Percentiles rank a stretch among this genome's conserved stretches.
Conservation (phyloP, 2,797 vertebrate genomes). For the Clarias fuscus region DNA sequence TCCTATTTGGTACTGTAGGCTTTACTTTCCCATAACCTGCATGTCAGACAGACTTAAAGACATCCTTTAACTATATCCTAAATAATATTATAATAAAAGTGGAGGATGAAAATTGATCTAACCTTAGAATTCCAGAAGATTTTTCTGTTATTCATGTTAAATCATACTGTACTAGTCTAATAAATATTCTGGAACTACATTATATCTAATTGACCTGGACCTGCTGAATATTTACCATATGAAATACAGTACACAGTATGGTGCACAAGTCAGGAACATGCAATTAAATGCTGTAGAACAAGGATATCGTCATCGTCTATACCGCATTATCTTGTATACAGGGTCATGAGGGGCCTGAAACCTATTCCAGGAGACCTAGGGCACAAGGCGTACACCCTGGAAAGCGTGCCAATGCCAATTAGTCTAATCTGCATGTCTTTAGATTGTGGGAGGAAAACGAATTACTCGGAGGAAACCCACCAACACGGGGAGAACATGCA, state of each 20-base stretch:
- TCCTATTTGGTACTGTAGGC: conserved; percentile 5
- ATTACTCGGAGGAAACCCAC: too few relatives aligned
- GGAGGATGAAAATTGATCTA: not conserved
- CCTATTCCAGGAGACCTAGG: too few relatives aligned
- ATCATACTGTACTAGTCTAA: not conserved
- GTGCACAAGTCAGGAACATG: too few relatives aligned
- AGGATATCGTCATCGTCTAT: too few relatives aligned
- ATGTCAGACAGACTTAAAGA: not conserved
- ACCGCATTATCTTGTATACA: too few relatives aligned
- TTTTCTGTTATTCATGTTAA: not conserved
- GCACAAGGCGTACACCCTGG: too few relatives aligned
- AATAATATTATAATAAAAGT: not conserved
- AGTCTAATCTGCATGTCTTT: too few relatives aligned
- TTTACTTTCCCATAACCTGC: not conserved
- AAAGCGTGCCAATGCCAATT: too few relatives aligned
- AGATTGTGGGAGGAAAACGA: too few relatives aligned
- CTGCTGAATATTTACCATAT: not conserved
- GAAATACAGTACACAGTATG: not conserved
- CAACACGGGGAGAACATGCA: too few relatives aligned
- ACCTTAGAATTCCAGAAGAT: not conserved
- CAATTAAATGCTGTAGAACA: too few relatives aligned
- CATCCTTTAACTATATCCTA: not conserved
- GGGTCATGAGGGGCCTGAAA: too few relatives aligned
- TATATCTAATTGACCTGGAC: not conserved
- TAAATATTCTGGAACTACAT: not conserved